These are phyloP conservation scores for Pseudomyrmex gracilis DNA, from an alignment of 1,140 invertebrate species.

Conservation along the genomic window DNA sequence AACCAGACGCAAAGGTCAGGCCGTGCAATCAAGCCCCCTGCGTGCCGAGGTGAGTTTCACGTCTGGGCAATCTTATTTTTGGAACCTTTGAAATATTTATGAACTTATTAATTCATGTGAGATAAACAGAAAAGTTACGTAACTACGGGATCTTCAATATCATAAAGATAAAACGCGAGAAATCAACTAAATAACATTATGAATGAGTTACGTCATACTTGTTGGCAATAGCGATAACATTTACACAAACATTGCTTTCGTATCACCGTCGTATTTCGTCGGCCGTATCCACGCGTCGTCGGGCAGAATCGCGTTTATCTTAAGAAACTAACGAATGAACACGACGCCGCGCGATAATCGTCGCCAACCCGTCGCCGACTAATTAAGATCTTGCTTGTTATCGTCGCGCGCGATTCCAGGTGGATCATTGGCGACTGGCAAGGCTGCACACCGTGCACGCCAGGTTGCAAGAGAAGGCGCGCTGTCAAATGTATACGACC, in stretches of 20 bases:
- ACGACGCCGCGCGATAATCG: slow-evolving; percentile 31
- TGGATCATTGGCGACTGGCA: slow-evolving; percentile 82
- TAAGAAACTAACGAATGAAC: slow-evolving; percentile 18
- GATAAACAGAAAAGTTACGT: not conserved
- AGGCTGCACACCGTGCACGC: slow-evolving; percentile 70
- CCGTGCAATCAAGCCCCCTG: slow-evolving; percentile 78
- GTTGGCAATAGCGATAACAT: not conserved
- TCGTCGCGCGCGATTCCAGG: slow-evolving; percentile 62
- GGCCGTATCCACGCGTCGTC: not conserved
- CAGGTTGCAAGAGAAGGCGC: slow-evolving; percentile 65
- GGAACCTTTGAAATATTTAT: not conserved
- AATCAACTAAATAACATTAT: not conserved
- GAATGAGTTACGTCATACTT: not conserved
- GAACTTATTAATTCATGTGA: not conserved
- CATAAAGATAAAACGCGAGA: not conserved
- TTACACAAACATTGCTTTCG: not conserved
- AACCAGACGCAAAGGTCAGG: slow-evolving; percentile 74
- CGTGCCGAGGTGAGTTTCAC: slow-evolving; percentile 70
- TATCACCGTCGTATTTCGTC: not conserved
- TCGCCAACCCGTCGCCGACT: slow-evolving; percentile 13
- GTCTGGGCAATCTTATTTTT: not conserved
- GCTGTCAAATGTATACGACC: slow-evolving; percentile 78
- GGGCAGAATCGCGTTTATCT: slow-evolving; percentile 26
- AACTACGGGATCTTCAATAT: too few species aligned
- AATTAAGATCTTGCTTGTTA: slow-evolving; percentile 37